Base-by-base conservation (phyloP, 1,140 invertebrate species). In the Drosophila kikkawai region DNA sequence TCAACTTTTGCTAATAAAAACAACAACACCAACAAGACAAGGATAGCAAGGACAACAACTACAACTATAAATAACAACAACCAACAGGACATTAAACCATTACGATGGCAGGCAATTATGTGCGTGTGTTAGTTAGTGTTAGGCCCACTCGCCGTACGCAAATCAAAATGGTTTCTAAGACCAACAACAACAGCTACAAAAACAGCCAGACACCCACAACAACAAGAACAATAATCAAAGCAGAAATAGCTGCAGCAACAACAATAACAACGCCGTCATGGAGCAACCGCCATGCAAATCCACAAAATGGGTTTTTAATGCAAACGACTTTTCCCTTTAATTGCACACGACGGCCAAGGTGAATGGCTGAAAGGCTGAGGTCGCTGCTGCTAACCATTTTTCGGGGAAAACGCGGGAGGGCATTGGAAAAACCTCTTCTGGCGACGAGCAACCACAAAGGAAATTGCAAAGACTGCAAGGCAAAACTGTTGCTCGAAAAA, bases 281-380 rank as follows among this genome's bases (percentile, higher is more conserved):
- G 32, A 73, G 34, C 36, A 75, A 51, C 37, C 50, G 44, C 48
- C 59, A 78, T 69, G 74, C 22, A 79, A 76, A 83, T 75, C 84
- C 84, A 79, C 85, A 64, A 81, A 88, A 88, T 88, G 82, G 87
- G 74, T 75, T 90, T 90, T 85, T 85, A 85, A 88, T 88, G 85
- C 79, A 88, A 88, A 81, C 75, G 75, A 88, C 85, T 86, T 90
- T 79, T 80, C 55, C 75, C 75, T 63, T 34, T 45, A 55, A 81
- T 81, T 81, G 81, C 81, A 75, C 36, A 39, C 73, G 6, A 85
- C 74, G 85, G 85, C 85, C 85, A 88, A 90, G 85, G 85, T 90
- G 85, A 88, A 82, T 50, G 36, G 36, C 34, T 56, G 53, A 56
- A 36, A 36, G 36, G 37, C 26, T 45, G 75, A 66, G 70, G 39